phyloP scores from a whole-genome alignment of 1,140 invertebrate species.

The Dinoponera quadriceps region DNA sequence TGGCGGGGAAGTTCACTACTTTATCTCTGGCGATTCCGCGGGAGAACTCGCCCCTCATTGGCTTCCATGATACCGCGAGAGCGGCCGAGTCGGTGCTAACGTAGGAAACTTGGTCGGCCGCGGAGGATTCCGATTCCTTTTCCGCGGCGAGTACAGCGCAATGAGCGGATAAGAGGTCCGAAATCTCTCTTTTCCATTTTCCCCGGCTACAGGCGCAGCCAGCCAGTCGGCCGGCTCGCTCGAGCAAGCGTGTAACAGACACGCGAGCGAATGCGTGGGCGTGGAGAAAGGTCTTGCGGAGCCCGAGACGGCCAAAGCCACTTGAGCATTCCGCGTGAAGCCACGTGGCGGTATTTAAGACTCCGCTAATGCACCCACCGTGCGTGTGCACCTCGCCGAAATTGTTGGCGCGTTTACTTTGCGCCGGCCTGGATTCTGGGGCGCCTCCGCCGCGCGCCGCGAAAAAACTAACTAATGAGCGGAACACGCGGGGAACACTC shows the following conservation, averaged over 20 bases:
- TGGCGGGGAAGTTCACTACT: conserved; percentile 29
- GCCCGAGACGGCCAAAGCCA: conserved; percentile 75
- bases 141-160: conserved; percentile 2
- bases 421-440: conserved; percentile 48
- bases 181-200: conserved; percentile 51
- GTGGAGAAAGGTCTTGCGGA: conserved; percentile 51
- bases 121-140: conserved; percentile 40
- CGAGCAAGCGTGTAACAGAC: conserved; percentile 11
- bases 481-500: conserved; percentile 5
- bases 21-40: conserved; percentile 38
- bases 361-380: conserved; percentile 76
- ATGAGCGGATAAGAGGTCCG: conserved; percentile 25
- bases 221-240: conserved; percentile 5
- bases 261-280: conserved; percentile 32
- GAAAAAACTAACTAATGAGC: conserved; percentile 39
- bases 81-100: conserved; percentile 47
- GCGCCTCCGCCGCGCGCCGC: background rate
- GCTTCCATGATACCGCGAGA: conserved; percentile 37
- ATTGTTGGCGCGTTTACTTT: conserved; percentile 79
- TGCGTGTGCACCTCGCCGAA: conserved; percentile 71
- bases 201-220: background rate
- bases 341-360: conserved; percentile 76
- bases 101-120: conserved; percentile 36
- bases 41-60: conserved; percentile 51
- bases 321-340: conserved; percentile 74